Conservation (phyloP, 2,113 vertebrate species). For the Candoia aspera region DNA sequence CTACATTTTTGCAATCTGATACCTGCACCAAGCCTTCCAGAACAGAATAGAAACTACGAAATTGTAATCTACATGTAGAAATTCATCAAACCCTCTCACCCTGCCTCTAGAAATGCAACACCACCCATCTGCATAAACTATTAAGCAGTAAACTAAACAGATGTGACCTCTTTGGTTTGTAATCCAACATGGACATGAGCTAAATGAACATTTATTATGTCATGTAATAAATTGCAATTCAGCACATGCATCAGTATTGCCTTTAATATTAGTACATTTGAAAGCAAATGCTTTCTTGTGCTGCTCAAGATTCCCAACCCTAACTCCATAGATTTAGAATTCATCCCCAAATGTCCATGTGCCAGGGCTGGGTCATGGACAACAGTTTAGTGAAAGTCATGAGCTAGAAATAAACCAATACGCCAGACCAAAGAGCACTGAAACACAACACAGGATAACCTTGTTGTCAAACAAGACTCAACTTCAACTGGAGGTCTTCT, state of each 20-base stretch:
- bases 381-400: neutral
- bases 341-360: neutral
- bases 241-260: conserved; percentile 15
- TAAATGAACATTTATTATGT: conserved; percentile 20
- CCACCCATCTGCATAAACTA: conserved; percentile 29
- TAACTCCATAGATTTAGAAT: neutral
- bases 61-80: neutral
- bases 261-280: conserved; percentile 30
- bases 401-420: neutral
- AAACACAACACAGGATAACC: neutral
- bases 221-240: conserved; percentile 13
- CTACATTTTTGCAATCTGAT: neutral
- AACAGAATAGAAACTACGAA: neutral
- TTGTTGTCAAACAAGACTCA: neutral
- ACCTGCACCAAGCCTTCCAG: neutral
- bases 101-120: neutral
- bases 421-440: neutral
- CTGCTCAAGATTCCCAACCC: neutral
- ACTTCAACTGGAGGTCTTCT: neutral
- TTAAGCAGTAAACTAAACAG: conserved; percentile 29
- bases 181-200: conserved; percentile 19
- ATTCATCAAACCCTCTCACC: neutral
- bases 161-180: conserved; percentile 27
- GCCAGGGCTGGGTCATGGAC: too few relatives aligned
- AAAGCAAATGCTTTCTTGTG: conserved; percentile 20